phyloP scores from a whole-genome alignment of 2,888 invertebrate species.

The Cryptocephalus primarius region DNA sequence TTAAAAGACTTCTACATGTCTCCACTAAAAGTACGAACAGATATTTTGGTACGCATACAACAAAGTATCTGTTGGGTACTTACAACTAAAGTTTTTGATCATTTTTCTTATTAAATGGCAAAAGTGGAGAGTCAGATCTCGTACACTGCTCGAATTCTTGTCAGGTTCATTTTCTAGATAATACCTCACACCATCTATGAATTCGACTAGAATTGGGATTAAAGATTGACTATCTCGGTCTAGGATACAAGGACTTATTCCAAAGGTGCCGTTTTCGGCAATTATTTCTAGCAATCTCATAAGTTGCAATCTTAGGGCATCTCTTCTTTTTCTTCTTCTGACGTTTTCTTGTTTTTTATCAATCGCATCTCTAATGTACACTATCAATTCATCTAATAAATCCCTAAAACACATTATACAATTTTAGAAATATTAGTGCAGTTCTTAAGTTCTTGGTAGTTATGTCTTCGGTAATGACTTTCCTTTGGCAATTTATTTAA shows the following conservation, averaged over 20 bases:
- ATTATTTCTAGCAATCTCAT: conserved; percentile 86
- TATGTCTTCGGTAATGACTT: too few relatives aligned
- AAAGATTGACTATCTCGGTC: conserved; percentile 69
- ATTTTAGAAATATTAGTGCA: not conserved
- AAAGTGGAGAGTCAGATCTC: conserved; percentile 87
- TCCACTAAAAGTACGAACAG: conserved; percentile 56
- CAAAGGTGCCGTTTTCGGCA: conserved; percentile 84
- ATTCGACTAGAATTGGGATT: conserved; percentile 80
- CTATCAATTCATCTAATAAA: conserved; percentile 88
- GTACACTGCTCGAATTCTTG: conserved; percentile 77
- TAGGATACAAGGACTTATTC: conserved; percentile 70
- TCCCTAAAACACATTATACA: conserved; percentile 50
- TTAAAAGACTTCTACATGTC: conserved; percentile 71
- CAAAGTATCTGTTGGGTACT: conserved; percentile 32
- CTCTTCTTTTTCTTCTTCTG: conserved; percentile 78
- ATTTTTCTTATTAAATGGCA: conserved; percentile 90
- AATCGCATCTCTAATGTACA: conserved; percentile 88
- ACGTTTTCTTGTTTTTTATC: conserved; percentile 97
- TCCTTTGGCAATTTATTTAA: too few relatives aligned
- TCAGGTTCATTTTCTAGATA: conserved; percentile 91
- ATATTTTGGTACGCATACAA: not conserved
- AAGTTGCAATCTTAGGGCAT: conserved; percentile 83
- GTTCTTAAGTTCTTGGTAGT: too few relatives aligned
- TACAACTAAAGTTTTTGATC: conserved; percentile 85
- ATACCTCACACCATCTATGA: conserved; percentile 85